A percentile compares a stretch with the other conserved stretches of the same genome.
phyloP scores from a whole-genome alignment of 2,797 vertebrate genomes.

The Intellagama lesueurii region DNA sequence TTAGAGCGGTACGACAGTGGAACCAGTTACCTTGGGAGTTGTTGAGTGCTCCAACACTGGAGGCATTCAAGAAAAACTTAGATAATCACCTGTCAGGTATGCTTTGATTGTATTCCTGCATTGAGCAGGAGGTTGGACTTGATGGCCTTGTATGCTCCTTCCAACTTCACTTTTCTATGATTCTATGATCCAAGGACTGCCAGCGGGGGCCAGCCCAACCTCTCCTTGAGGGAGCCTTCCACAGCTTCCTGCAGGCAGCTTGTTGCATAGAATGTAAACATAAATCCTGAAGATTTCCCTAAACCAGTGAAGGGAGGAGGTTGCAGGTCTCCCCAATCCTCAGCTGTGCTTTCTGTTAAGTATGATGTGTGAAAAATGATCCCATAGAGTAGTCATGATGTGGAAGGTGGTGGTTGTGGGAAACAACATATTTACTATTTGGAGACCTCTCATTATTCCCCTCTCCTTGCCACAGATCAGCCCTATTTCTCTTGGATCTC shows the following conservation, averaged over 20 bases:
- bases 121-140: too few species aligned
- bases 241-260: background rate
- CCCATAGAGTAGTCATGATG: background rate
- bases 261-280: background rate
- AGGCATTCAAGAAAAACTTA: too few species aligned
- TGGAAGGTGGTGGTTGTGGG: background rate
- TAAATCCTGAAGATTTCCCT: background rate
- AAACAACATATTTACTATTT: background rate
- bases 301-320: background rate
- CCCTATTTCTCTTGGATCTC: conserved; percentile 77
- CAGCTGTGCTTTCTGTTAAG: background rate
- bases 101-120: too few species aligned
- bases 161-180: too few species aligned
- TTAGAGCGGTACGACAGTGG: too few species aligned
- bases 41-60: too few species aligned
- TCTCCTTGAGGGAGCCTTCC: background rate
- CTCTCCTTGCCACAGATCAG: conserved; percentile 74
- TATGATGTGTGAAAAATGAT: background rate
- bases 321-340: background rate
- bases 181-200: background rate
- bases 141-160: too few species aligned
- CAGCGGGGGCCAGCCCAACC: background rate
- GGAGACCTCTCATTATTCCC: background rate
- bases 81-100: too few species aligned
- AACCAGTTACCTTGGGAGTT: too few species aligned